Conservation (phyloP, 2,113 vertebrate species). For the Hirundichthys speculiger region DNA sequence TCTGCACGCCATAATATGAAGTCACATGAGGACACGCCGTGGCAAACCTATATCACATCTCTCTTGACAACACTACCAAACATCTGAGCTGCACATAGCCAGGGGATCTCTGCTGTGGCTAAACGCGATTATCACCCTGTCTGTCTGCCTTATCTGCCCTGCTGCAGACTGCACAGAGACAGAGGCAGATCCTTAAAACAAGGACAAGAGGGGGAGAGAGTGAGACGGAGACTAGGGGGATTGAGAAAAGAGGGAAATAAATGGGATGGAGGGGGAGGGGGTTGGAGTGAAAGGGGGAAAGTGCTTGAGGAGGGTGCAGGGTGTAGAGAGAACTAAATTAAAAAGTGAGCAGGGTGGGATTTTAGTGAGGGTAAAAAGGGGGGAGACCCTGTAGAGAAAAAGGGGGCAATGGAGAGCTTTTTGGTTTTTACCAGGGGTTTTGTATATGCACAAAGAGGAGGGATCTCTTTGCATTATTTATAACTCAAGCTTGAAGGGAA, state of each 20-base stretch:
- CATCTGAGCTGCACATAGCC: conserved; percentile 17
- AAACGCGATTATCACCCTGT: conserved; percentile 64
- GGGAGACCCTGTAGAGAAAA: conserved; percentile 34
- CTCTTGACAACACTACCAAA: conserved; percentile 13
- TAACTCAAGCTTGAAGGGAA: conserved; percentile 50
- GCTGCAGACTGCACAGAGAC: conserved; percentile 57
- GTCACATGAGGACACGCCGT: conserved; percentile 45
- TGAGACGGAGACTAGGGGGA: conserved; percentile 38
- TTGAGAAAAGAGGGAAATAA: conserved; percentile 54
- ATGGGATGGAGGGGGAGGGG: conserved; percentile 47
- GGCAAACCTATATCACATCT: conserved; percentile 21
- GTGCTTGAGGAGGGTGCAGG: conserved; percentile 41
- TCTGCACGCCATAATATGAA: conserved; percentile 7
- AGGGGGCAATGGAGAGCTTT: conserved; percentile 5
- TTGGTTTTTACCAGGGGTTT: conserved; percentile 44
- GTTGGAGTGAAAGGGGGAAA: conserved; percentile 16
- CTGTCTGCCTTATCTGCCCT: conserved; percentile 66
- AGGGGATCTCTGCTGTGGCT: conserved; percentile 38
- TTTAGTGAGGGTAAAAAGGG: conserved; percentile 10
- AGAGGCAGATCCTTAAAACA: conserved; percentile 60
- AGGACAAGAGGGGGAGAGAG: conserved; percentile 51
- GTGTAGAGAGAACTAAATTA: conserved; percentile 45
- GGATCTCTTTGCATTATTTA: conserved; percentile 75
- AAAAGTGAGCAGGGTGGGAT: conserved; percentile 57
- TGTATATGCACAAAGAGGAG: conserved; percentile 22